A percentile compares a stretch with the other conserved stretches of the same genome.
Evolutionary conservation across 2,888 invertebrate genomes (phyloP).

Genomic region (Rhaphigaster nebulosa): DNA sequence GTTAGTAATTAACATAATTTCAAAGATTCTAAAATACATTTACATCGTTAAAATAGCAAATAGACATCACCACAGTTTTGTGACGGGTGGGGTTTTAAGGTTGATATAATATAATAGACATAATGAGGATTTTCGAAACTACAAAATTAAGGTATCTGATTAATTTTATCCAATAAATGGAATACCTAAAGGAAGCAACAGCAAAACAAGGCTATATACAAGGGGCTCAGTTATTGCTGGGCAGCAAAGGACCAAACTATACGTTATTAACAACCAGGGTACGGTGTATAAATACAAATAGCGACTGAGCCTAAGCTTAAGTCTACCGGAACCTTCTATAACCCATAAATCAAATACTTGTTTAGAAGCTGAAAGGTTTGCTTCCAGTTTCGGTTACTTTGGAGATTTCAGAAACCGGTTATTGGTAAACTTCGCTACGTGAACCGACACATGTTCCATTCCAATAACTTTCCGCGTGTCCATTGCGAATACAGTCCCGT

Average conservation of each 20-base stretch:
- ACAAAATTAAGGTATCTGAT: too few species aligned
- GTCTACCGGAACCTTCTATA: not conserved
- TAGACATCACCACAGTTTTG: too few species aligned
- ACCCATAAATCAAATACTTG: constrained; percentile 27
- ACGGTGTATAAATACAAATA: not conserved
- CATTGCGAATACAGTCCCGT: not conserved
- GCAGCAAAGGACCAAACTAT: not conserved
- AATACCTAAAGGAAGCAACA: not conserved
- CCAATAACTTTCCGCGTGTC: not conserved
- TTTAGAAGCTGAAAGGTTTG: constrained; percentile 2
- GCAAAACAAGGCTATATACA: not conserved
- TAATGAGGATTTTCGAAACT: too few species aligned
- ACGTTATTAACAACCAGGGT: not conserved
- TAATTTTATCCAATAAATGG: not conserved
- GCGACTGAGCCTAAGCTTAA: not conserved
- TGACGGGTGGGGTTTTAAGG: too few species aligned
- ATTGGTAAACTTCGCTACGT: not conserved
- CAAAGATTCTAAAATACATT: too few species aligned
- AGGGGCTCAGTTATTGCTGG: not conserved
- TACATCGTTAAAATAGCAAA: too few species aligned
- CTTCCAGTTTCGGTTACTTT: constrained; percentile 22
- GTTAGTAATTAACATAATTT: too few species aligned
- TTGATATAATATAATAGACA: too few species aligned
- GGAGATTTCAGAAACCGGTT: not conserved
- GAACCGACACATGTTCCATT: not conserved